phyloP scores from a whole-genome alignment of 2,888 invertebrate species.

The Lepidochitona cinerea region DNA sequence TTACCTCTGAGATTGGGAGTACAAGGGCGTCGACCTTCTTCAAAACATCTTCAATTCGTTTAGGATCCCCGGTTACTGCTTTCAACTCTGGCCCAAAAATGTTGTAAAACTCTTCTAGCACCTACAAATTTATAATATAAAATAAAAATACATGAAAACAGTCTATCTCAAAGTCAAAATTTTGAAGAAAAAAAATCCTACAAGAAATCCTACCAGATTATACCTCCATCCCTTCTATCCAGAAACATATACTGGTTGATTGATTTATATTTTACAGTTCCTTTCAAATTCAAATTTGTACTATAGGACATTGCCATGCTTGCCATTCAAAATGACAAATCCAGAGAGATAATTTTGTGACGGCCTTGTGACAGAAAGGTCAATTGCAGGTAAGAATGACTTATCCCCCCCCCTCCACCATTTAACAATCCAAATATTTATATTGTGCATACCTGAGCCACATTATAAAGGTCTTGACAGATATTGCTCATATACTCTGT shows the following conservation, averaged over 20 bases:
- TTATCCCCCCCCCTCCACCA: no score
- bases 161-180: neutral
- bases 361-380: no score
- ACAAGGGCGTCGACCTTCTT: constrained; percentile 85
- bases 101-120: constrained; percentile 88
- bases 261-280: no score
- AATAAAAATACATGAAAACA: neutral
- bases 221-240: no score
- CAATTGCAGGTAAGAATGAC: no score
- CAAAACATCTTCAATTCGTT: constrained; percentile 87
- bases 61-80: constrained; percentile 88
- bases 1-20: constrained; percentile 74
- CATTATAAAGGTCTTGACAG: constrained; percentile 83
- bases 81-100: constrained; percentile 90
- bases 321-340: no score
- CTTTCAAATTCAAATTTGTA: no score
- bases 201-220: no score
- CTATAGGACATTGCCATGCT: no score
- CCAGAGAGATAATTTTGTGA: no score
- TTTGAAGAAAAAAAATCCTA: neutral
- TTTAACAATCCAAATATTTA: no score
- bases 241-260: no score
- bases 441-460: constrained; percentile 78
- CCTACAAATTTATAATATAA: constrained; percentile 71
- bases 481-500: constrained; percentile 90